phyloP scores from a whole-genome alignment of 2,797 vertebrate genomes.

The Antennarius maculatus region DNA sequence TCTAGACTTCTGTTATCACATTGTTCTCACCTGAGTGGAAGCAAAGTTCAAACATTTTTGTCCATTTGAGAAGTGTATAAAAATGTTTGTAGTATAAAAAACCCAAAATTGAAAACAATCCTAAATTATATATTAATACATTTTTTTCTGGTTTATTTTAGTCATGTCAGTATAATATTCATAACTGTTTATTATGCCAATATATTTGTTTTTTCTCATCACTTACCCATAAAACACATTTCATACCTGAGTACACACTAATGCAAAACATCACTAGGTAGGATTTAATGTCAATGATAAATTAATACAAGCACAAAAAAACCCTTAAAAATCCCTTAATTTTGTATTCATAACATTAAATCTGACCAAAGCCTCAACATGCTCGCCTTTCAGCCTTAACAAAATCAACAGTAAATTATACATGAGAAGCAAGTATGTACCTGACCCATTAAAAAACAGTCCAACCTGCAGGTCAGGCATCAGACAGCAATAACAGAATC shows the following conservation, averaged over 20 bases:
- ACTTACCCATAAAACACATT: conserved; percentile 1
- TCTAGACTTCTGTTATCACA: conserved; percentile 26
- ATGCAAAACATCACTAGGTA: background rate
- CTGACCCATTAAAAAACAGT: conserved; percentile 69
- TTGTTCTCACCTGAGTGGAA: conserved; percentile 22
- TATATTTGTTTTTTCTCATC: background rate
- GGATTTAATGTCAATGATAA: conserved; percentile 46
- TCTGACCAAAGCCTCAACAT: conserved; percentile 58
- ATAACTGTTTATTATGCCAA: no score
- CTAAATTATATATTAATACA: background rate
- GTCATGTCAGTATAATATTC: background rate
- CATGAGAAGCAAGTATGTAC: conserved; percentile 69
- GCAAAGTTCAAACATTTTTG: conserved; percentile 4
- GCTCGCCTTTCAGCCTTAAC: conserved; percentile 66
- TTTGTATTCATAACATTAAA: conserved; percentile 69
- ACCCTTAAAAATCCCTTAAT: conserved; percentile 43
- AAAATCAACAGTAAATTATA: conserved; percentile 75
- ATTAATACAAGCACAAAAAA: conserved; percentile 52
- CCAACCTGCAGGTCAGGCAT: conserved; percentile 76
- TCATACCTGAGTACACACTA: background rate
- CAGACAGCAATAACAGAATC: conserved; percentile 73
- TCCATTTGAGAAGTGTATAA: no score
- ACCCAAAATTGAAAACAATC: background rate
- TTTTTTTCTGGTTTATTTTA: background rate
- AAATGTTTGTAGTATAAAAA: no score